Conservation (phyloP, 2,113 vertebrate genomes). For the Psittacara wagleri region DNA sequence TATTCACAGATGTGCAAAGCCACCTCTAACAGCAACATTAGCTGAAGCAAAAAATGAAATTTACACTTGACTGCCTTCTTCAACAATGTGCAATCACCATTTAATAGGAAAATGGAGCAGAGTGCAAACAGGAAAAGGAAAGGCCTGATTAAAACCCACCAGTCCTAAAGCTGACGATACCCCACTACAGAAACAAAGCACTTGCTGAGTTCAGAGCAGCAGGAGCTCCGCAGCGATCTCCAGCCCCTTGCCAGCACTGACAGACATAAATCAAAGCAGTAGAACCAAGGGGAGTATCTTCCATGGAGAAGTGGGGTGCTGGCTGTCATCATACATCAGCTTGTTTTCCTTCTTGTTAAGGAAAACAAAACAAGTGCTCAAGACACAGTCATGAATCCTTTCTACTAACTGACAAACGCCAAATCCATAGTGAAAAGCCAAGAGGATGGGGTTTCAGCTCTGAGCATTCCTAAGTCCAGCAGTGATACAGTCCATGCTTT, state of each 20-base stretch:
- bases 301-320: neutral
- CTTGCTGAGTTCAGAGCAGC: neutral
- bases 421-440: neutral
- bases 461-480: neutral
- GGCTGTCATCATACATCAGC: accelerated
- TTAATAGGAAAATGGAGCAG: constrained; percentile 68
- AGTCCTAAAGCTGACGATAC: neutral
- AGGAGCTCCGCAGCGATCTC: neutral
- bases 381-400: neutral
- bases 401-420: neutral
- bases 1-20: constrained; percentile 68
- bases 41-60: constrained; percentile 76
- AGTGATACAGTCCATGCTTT: neutral
- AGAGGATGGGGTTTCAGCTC: neutral
- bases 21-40: constrained; percentile 63
- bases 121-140: constrained; percentile 58
- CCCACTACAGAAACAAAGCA: neutral
- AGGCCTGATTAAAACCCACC: constrained; percentile 44
- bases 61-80: constrained; percentile 69
- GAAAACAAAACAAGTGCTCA: neutral
- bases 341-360: neutral
- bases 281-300: neutral
- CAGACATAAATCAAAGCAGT: accelerated
- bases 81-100: constrained; percentile 57
- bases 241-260: neutral